Base-by-base conservation (phyloP, 2,797 vertebrate genomes). In the Gastrophryne carolinensis region DNA sequence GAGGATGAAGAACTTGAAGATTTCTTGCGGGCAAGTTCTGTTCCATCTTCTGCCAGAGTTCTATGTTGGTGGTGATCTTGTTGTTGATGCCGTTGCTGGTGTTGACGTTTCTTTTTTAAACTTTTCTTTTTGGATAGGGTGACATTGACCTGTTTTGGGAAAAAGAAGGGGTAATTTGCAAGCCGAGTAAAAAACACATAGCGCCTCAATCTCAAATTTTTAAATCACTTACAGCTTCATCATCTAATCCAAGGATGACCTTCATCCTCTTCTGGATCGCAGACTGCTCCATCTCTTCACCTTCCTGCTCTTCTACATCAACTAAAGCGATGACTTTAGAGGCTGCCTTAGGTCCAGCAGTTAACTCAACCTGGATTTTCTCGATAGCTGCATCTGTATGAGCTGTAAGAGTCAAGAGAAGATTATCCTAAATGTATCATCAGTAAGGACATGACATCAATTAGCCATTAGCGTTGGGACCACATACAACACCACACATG, bases 311-410 rank as follows among this genome's bases (percentile, higher is more conserved):
- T 4, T 85, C 68, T 49, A 80, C 57, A 24, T 88, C 84, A 29
- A 88, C 85, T 17, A 87, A 80, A 19, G 85, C 82, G 15, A 90
- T 82, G 47, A 93, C 81, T 82, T 87, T 92, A 60, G 89, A 84
- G 79, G 88, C 88, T 79, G 90, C 86, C 70, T 78, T 89, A 74
- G 87, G 80, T 85, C 92, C 91, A 67, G 87, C 41, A 44, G 91
- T 88, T 53, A 93, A 17, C 68, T 95, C 91, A 58, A 93, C 10
- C 69, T 89, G 83, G 41, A 95, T 82, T 86, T 84, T 94, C 73
- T 94, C 89, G 67, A 93, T 67, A 3, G 52, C 60, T 75, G 80
- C 79, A 58, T 81, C 89, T 83, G 87, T 84, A 63, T 37, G 69
- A 78, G 68, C 84, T 86, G 53, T 23, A 83, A 79, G 1, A 39